Conservation (phyloP, 2,797 vertebrate genomes). For the Scolopax bukidnonensis region DNA sequence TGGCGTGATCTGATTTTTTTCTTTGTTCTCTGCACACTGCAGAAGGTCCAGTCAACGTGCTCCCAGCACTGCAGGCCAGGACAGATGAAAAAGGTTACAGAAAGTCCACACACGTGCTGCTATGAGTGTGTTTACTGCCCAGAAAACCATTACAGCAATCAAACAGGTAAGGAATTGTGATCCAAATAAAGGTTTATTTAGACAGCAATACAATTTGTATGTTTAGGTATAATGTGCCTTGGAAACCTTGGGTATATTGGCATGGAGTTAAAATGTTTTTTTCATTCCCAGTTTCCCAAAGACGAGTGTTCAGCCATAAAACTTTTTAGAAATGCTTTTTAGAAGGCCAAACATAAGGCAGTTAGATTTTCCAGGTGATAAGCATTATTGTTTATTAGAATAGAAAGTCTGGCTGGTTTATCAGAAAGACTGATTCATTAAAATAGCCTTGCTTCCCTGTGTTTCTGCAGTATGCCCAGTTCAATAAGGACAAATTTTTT, state of each 20-base stretch:
- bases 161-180: constrained; percentile 75
- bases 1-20: not conserved
- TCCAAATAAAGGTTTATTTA: not conserved
- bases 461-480: not conserved
- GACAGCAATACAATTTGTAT: not conserved
- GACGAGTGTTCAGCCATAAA: accelerated
- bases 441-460: not conserved
- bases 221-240: not conserved
- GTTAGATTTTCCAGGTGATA: not conserved
- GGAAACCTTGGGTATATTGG: not conserved
- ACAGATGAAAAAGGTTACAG: constrained; percentile 86
- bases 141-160: constrained; percentile 87
- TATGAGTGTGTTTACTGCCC: constrained; percentile 88
- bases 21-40: not conserved
- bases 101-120: constrained; percentile 88
- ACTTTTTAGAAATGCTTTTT: not conserved
- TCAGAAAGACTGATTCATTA: not conserved
- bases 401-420: not conserved
- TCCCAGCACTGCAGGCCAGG: constrained; percentile 85
- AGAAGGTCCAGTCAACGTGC: constrained; percentile 85
- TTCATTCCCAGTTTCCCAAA: not conserved
- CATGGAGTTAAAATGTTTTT: not conserved
- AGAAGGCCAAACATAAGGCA: not conserved
- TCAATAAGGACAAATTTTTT: not conserved
- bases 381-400: not conserved